A percentile compares a stretch with the other conserved stretches of the same genome.
phyloP scores from a whole-genome alignment of 2,797 vertebrate genomes.

The Esox lucius region DNA sequence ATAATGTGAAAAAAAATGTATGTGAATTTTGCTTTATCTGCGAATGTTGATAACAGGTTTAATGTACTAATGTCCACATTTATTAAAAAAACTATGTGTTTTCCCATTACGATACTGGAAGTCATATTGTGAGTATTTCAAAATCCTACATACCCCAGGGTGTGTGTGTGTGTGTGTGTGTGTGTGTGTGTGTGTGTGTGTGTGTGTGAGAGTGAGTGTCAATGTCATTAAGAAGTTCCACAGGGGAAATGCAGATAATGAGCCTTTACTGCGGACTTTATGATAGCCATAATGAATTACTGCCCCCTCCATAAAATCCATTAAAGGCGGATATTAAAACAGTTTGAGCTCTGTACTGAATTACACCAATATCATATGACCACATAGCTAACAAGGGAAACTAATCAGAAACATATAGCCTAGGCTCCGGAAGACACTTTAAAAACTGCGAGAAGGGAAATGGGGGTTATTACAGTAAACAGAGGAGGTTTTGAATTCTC shows the following conservation, averaged over 20 bases:
- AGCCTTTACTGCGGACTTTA: conserved; percentile 35
- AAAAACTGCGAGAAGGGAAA: background rate
- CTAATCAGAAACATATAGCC: background rate
- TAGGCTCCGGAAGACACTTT: background rate
- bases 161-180: conserved; percentile 8
- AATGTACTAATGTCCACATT: no score
- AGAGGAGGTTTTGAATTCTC: background rate
- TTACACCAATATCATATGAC: conserved; percentile 4
- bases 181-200: conserved; percentile 4
- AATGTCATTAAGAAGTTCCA: conserved; percentile 25
- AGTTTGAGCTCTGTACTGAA: conserved; percentile 15
- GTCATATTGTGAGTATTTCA: no score
- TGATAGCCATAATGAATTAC: conserved; percentile 43
- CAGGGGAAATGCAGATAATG: conserved; percentile 35
- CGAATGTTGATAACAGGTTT: no score
- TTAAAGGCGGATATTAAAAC: conserved; percentile 37
- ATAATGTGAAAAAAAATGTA: no score
- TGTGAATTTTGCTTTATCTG: no score
- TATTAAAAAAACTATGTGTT: no score
- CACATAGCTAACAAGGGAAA: background rate
- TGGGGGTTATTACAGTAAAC: background rate
- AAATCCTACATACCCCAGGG: no score
- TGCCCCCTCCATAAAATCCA: conserved; percentile 36
- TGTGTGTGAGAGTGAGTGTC: conserved; percentile 7
- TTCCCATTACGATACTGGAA: no score